Evolutionary conservation across 2,888 invertebrate species (phyloP).

Genomic region (Drosophila robusta): DNA sequence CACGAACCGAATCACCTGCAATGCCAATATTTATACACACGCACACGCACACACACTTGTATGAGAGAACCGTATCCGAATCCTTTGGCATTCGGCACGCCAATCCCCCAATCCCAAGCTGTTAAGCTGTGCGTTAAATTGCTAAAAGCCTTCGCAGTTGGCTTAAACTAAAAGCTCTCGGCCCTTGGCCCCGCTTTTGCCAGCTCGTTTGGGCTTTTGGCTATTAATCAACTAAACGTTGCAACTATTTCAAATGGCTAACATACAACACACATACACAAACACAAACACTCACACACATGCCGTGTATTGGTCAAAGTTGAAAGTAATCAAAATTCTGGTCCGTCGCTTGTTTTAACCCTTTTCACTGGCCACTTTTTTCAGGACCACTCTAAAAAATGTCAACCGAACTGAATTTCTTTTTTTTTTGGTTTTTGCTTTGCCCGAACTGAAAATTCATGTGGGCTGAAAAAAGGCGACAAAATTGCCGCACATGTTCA

Average conservation of each 20-base stretch:
- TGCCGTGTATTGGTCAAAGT: conserved; percentile 47
- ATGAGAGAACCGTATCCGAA: conserved; percentile 30
- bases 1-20: conserved; percentile 62
- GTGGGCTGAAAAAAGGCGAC: conserved; percentile 32
- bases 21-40: conserved; percentile 67
- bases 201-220: conserved; percentile 42
- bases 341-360: conserved; percentile 46
- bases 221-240: conserved; percentile 80
- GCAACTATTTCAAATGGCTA: conserved; percentile 73
- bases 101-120: conserved; percentile 36
- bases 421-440: conserved; percentile 17
- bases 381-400: conserved; percentile 37
- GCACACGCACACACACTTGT: conserved; percentile 21
- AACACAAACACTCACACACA: conserved; percentile 14
- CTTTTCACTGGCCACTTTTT: conserved; percentile 33
- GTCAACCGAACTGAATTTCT: conserved; percentile 63
- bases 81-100: conserved; percentile 2
- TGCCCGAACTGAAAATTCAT: conserved; percentile 58
- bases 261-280: conserved; percentile 18
- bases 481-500: conserved; percentile 71
- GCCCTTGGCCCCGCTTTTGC: not conserved
- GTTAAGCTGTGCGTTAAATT: conserved; percentile 81
- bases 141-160: conserved; percentile 74
- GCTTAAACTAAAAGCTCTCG: conserved; percentile 70
- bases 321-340: conserved; percentile 76